A percentile compares a stretch with the other conserved stretches of the same genome.
These are phyloP conservation scores for Carassius gibelio DNA, from an alignment of 2,113 vertebrate species.

Conservation along the genomic window DNA sequence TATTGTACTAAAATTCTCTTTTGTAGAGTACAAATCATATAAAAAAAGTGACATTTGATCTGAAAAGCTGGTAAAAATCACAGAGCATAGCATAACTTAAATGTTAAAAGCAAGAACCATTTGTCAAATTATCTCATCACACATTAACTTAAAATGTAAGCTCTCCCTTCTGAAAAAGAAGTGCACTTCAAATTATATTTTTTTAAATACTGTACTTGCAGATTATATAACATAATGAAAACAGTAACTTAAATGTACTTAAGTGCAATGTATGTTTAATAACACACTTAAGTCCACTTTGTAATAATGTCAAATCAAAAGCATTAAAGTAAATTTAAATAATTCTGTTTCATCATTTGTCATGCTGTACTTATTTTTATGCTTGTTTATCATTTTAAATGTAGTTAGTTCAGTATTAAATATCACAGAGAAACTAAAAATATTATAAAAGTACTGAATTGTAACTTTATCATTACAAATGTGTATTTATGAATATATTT, in stretches of 20 bases:
- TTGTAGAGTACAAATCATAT: not conserved
- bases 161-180: not conserved
- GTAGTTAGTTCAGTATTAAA: not conserved
- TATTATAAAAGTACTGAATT: not conserved
- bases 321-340: not conserved
- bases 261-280: no score
- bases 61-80: not conserved
- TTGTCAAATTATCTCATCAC: not conserved
- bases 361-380: not conserved
- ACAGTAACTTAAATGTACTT: no score
- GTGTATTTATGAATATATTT: not conserved
- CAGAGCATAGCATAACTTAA: not conserved
- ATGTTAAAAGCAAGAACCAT: not conserved
- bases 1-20: not conserved
- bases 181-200: not conserved
- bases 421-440: not conserved
- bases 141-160: not conserved
- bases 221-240: no score
- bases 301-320: no score
- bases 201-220: no score
- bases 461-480: not conserved
- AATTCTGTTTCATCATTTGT: not conserved
- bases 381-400: not conserved
- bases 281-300: no score
- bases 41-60: not conserved